Conservation (phyloP, 2,797 vertebrate species). For the Darevskia nairensis region DNA sequence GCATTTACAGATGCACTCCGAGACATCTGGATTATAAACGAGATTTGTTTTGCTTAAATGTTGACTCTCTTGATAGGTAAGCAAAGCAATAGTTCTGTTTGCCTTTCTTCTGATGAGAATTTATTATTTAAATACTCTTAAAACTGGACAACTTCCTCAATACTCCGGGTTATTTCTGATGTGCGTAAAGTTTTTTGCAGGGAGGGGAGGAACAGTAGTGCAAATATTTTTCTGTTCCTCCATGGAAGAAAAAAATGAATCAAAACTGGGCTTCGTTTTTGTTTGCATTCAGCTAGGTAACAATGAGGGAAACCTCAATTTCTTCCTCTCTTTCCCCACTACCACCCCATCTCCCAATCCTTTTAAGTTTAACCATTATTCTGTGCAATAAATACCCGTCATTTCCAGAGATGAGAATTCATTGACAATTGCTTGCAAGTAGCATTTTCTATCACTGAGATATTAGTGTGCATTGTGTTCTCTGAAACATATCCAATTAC, state of each 20-base stretch:
- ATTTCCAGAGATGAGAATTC: not conserved
- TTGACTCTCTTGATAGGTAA: conserved; percentile 88
- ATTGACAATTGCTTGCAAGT: not conserved
- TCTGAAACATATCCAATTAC: not conserved
- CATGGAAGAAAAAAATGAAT: not conserved
- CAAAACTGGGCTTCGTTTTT: not conserved
- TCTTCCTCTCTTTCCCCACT: not conserved
- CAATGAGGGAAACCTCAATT: not conserved
- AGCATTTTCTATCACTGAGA: not conserved
- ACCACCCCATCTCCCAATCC: too few species aligned
- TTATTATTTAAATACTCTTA: not conserved
- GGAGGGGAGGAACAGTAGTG: not conserved
- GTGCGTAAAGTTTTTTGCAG: not conserved
- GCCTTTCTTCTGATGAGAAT: not conserved
- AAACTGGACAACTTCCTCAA: not conserved
- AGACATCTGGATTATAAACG: conserved; percentile 87
- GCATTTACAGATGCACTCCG: conserved; percentile 86
- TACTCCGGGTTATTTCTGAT: not conserved
- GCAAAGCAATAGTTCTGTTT: not conserved
- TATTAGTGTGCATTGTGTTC: not conserved
- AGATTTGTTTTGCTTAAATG: conserved; percentile 85
- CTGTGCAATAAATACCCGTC: not conserved
- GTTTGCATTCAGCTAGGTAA: not conserved
- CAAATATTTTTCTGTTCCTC: not conserved
- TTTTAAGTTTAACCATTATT: not conserved